A percentile compares a stretch with the other conserved stretches of the same genome.
Conservation (phyloP, 2,797 vertebrate species). For the Myoxocephalus aenaeus region DNA sequence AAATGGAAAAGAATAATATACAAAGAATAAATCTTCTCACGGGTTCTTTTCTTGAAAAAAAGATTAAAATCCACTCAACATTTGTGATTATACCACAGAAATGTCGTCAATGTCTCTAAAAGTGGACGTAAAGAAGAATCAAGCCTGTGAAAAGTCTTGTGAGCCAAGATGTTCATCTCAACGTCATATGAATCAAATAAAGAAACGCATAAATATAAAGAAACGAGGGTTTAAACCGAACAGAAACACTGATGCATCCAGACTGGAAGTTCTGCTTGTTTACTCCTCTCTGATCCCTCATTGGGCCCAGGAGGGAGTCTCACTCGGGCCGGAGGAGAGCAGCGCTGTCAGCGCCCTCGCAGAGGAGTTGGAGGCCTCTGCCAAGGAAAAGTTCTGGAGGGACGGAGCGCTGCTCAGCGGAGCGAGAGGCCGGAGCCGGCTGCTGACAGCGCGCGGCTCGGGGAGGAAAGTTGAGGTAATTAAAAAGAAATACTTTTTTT, state of each 20-base stretch:
- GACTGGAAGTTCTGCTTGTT: constrained; percentile 44
- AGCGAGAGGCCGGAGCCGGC: constrained; percentile 74
- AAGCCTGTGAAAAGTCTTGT: too few species aligned
- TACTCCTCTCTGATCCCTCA: constrained; percentile 36
- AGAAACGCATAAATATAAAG: not conserved
- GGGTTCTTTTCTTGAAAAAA: not conserved
- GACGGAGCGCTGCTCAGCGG: constrained; percentile 75
- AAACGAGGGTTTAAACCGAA: not conserved
- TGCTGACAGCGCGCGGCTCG: constrained; percentile 78
- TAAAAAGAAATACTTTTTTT: constrained; percentile 67
- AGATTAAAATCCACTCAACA: not conserved
- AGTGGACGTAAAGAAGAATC: not conserved
- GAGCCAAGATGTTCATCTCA: too few species aligned
- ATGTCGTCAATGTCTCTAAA: not conserved
- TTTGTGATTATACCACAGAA: not conserved
- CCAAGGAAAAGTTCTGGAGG: constrained; percentile 47
- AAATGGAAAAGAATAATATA: not conserved
- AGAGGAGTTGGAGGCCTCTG: constrained; percentile 73
- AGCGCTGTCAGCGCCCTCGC: constrained; percentile 69
- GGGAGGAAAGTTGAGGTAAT: constrained; percentile 72
- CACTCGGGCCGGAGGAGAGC: constrained; percentile 53
- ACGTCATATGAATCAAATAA: too few species aligned
- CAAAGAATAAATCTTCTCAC: not conserved
- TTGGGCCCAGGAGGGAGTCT: constrained; percentile 64
- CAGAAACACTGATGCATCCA: not conserved